Percentiles rank a stretch among this genome's conserved stretches.
These are phyloP conservation scores for Pachypeltis micranthus DNA, from an alignment of 1,140 invertebrate species.

Conservation along the genomic window DNA sequence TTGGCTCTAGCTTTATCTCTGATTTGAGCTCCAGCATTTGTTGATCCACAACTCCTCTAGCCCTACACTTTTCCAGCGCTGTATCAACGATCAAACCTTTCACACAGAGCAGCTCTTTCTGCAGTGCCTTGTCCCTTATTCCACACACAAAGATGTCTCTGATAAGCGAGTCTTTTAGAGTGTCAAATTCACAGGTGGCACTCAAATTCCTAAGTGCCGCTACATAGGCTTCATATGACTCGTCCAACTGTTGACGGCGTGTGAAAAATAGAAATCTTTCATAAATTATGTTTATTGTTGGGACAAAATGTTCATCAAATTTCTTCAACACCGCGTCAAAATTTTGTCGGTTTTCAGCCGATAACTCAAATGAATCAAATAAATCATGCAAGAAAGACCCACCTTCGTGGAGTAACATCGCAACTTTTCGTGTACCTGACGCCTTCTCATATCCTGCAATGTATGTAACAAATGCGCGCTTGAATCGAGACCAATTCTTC, in stretches of 20 bases:
- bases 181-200: background rate
- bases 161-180: background rate
- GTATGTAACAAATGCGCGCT: background rate
- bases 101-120: background rate
- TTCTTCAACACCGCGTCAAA: background rate
- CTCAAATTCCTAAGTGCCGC: constrained; percentile 2
- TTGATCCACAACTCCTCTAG: background rate
- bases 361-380: constrained; percentile 3
- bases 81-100: background rate
- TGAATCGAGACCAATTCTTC: background rate
- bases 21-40: background rate
- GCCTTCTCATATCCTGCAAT: background rate
- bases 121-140: background rate
- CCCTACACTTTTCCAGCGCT: background rate
- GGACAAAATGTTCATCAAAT: constrained; percentile 2
- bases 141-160: constrained; percentile 5
- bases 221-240: constrained; percentile 1
- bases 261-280: constrained; percentile 4
- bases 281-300: background rate
- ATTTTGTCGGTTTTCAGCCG: background rate
- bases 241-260: background rate
- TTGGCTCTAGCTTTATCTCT: background rate
- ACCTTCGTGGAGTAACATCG: background rate
- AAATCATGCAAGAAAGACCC: background rate
- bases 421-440: too few relatives aligned